Percentiles rank a stretch among this genome's conserved stretches.
These are phyloP conservation scores for Aphidoletes aphidimyza DNA, from an alignment of 2,888 invertebrate species.

Conservation along the genomic window DNA sequence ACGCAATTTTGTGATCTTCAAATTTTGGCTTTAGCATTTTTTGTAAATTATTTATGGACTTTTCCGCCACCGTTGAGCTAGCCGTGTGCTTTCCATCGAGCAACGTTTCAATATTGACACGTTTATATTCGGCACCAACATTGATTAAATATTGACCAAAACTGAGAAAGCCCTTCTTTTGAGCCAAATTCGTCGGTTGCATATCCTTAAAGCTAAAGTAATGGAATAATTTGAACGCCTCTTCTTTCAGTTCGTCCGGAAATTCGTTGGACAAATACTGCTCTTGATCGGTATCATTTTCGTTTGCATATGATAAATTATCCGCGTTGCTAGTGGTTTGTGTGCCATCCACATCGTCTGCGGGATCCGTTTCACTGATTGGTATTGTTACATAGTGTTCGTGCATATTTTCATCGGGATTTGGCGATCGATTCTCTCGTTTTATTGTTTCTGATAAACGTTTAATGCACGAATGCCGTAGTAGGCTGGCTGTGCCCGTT, in stretches of 20 bases:
- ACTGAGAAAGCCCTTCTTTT: neutral
- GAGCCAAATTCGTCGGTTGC: slow-evolving; percentile 10
- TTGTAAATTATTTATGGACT: neutral
- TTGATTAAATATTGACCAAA: slow-evolving; percentile 55
- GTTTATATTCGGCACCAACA: slow-evolving; percentile 54
- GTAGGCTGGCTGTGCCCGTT: slow-evolving; percentile 16
- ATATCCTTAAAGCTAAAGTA: slow-evolving; percentile 7
- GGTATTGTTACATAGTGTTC: slow-evolving; percentile 50
- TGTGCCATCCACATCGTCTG: neutral
- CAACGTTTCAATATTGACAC: neutral
- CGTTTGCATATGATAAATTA: slow-evolving; percentile 11
- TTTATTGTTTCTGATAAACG: neutral
- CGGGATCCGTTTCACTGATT: neutral
- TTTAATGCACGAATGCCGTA: slow-evolving; percentile 41
- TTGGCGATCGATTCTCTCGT: neutral
- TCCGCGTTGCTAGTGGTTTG: neutral
- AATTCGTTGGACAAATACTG: slow-evolving; percentile 11
- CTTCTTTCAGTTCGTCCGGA: neutral
- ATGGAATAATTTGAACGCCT: neutral
- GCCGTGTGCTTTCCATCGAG: neutral
- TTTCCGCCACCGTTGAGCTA: neutral
- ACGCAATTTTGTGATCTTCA: slow-evolving; percentile 52
- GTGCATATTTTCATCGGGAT: neutral
- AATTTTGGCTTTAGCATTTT: neutral
- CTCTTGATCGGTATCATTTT: slow-evolving; percentile 14